These are phyloP conservation scores for Aurelia sp. DNA, from an alignment of 30 jellyfish, hydroid and myxozoan genomes.

Conservation along the genomic window DNA sequence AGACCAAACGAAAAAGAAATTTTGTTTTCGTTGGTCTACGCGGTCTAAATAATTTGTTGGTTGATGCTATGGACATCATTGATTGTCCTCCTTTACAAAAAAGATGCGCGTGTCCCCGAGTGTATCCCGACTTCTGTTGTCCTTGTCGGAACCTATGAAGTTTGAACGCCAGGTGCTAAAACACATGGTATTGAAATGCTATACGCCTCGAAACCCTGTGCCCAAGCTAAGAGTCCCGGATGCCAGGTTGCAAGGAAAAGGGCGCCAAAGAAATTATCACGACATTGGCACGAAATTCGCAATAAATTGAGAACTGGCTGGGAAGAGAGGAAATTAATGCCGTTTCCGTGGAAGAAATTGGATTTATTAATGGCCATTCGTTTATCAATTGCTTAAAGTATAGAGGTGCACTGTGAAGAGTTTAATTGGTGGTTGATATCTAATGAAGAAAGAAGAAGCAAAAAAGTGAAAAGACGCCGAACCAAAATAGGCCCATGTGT, in stretches of 20 bases:
- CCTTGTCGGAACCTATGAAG: no score
- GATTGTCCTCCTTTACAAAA: no score
- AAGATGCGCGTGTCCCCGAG: background rate
- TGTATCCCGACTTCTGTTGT: no score
- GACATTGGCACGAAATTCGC: constrained; percentile 29
- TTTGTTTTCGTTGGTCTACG: no score
- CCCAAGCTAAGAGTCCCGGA: constrained; percentile 43
- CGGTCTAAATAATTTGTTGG: no score
- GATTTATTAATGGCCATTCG: background rate
- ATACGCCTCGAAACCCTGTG: constrained; percentile 34
- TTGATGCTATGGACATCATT: no score
- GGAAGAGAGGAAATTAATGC: background rate
- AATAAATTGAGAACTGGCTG: background rate
- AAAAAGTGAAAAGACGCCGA: background rate
- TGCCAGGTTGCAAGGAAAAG: constrained; percentile 28
- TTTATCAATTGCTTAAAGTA: no score
- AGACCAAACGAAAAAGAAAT: no score
- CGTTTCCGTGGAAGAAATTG: background rate
- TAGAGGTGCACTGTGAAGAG: background rate
- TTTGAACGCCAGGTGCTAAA: no score
- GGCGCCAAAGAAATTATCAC: constrained; percentile 77
- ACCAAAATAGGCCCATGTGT: background rate
- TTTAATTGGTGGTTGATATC: background rate
- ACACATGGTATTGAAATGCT: no score
- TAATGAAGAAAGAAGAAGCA: background rate